These are phyloP conservation scores for Bambusicola thoracicus DNA, from an alignment of 2,113 vertebrate species.

Conservation along the genomic window DNA sequence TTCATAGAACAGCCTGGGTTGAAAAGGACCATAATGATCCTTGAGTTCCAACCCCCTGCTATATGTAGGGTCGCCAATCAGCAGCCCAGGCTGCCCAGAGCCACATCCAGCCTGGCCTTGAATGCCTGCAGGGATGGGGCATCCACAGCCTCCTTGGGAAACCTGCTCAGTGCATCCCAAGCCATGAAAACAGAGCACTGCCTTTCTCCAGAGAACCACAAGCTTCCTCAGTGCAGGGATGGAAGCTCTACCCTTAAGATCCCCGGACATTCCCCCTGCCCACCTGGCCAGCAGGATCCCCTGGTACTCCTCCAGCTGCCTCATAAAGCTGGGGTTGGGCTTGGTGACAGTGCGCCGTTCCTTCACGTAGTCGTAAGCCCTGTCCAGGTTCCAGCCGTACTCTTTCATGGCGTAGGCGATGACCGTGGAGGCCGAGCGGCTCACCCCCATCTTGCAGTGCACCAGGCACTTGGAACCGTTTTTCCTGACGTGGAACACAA, in stretches of 20 bases:
- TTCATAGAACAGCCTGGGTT: neutral
- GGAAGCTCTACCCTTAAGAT: neutral
- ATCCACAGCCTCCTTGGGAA: no score
- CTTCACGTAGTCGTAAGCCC: constrained; percentile 94
- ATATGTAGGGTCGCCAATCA: no score
- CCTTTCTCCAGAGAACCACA: neutral
- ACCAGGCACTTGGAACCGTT: constrained; percentile 96
- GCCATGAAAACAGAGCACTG: neutral
- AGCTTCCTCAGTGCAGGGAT: rapidly evolving
- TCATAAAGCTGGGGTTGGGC: constrained; percentile 97
- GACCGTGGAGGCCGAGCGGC: constrained; percentile 95
- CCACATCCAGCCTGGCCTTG: no score
- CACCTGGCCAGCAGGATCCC: constrained; percentile 97
- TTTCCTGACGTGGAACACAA: constrained; percentile 79
- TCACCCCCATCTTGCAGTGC: constrained; percentile 99
- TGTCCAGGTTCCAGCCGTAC: constrained; percentile 95
- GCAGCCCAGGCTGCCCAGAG: no score
- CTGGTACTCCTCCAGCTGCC: constrained; percentile 97
- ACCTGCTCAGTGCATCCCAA: no score
- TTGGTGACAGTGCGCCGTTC: constrained; percentile 92
- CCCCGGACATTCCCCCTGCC: neutral
- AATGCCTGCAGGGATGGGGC: no score
- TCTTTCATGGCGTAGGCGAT: constrained; percentile 99
- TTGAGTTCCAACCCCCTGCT: no score
- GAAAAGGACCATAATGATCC: no score